phyloP scores from a whole-genome alignment of 1,140 invertebrate species.

The Pentalonia nigronervosa region DNA sequence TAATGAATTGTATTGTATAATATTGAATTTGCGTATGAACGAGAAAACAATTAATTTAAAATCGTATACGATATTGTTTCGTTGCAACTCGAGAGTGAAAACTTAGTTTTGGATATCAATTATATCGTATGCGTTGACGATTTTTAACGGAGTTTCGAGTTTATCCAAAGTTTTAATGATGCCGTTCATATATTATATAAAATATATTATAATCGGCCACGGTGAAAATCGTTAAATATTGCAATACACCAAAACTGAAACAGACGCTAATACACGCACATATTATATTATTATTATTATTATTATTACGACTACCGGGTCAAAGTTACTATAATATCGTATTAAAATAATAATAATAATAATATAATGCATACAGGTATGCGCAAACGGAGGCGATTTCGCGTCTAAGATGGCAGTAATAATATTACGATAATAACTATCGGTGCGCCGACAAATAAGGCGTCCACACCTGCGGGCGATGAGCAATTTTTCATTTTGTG shows the following conservation, averaged over 20 bases:
- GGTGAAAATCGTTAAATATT: not conserved
- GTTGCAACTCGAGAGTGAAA: not conserved
- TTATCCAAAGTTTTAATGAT: not conserved
- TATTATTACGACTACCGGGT: not conserved
- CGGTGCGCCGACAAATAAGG: no score
- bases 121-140: not conserved
- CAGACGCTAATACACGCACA: not conserved
- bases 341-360: slow-evolving; percentile 4
- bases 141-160: not conserved
- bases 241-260: not conserved
- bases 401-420: not conserved
- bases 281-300: not conserved
- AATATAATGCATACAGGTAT: not conserved
- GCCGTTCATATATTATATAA: not conserved
- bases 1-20: not conserved
- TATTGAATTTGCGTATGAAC: not conserved
- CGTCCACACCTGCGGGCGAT: no score
- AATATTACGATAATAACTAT: not conserved
- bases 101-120: not conserved
- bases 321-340: not conserved
- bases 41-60: not conserved
- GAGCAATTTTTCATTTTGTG: no score
- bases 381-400: not conserved
- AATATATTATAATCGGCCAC: not conserved
- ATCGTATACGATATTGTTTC: not conserved